phyloP scores from a whole-genome alignment of 2,888 invertebrate species.

The Zelleria hepariella region DNA sequence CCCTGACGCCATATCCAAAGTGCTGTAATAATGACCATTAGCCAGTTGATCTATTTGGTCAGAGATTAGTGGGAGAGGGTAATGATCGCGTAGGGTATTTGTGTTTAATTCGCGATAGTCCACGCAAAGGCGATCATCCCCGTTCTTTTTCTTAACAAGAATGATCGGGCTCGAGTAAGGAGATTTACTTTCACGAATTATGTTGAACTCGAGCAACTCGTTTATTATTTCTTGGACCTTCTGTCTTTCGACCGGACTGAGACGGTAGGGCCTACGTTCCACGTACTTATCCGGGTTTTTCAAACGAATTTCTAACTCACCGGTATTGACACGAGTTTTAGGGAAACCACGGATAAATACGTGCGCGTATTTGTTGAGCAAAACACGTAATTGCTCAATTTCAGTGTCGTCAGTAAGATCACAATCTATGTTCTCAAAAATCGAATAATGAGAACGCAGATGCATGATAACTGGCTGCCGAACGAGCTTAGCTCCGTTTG shows the following conservation, averaged over 20 bases:
- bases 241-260: conserved; percentile 22
- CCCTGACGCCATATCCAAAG: conserved; percentile 20
- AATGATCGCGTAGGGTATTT: conserved; percentile 9
- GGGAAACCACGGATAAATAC: conserved; percentile 20
- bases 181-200: conserved; percentile 24
- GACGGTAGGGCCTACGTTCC: conserved; percentile 21
- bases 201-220: conserved; percentile 21
- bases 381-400: conserved; percentile 10
- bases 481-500: conserved; percentile 12
- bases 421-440: conserved; percentile 17
- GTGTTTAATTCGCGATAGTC: conserved; percentile 15
- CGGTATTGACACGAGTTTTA: conserved; percentile 20
- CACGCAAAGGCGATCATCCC: conserved; percentile 15
- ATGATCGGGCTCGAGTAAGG: conserved; percentile 25
- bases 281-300: conserved; percentile 21
- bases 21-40: conserved; percentile 16
- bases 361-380: conserved; percentile 19
- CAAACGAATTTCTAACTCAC: conserved; percentile 17
- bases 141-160: conserved; percentile 24
- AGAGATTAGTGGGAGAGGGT: conserved; percentile 18
- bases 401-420: conserved; percentile 15
- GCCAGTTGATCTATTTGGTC: conserved; percentile 22
- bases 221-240: conserved; percentile 19
- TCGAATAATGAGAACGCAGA: conserved; percentile 7
- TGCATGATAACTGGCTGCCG: conserved; percentile 12